Conservation (phyloP, 2,888 invertebrate genomes). For the Sarcophaga variegata region DNA sequence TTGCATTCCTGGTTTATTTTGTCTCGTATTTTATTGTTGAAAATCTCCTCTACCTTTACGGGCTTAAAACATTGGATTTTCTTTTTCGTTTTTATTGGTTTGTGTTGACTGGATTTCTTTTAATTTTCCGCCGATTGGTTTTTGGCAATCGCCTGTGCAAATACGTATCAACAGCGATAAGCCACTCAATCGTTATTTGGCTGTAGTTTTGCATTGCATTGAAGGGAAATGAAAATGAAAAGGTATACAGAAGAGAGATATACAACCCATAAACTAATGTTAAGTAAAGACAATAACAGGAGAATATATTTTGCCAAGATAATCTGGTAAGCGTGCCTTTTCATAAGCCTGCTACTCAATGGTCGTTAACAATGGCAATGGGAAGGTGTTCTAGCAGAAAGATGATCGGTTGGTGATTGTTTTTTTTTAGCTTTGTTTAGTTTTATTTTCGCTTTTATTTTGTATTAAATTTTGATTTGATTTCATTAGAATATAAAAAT, state of each 20-base stretch:
- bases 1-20: constrained; percentile 53
- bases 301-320: constrained; percentile 33
- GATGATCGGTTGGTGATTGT: constrained; percentile 3
- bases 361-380: not conserved
- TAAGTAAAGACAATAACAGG: constrained; percentile 29
- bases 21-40: constrained; percentile 34
- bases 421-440: not conserved
- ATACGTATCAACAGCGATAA: constrained; percentile 79
- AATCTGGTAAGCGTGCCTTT: constrained; percentile 55
- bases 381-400: constrained; percentile 10
- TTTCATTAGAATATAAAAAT: not conserved
- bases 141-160: constrained; percentile 82
- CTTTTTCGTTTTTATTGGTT: constrained; percentile 1
- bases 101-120: constrained; percentile 70
- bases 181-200: constrained; percentile 60
- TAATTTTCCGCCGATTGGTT: constrained; percentile 82
- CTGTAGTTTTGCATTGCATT: constrained; percentile 21
- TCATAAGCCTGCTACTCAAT: constrained; percentile 17
- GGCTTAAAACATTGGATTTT: constrained; percentile 27
- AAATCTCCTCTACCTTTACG: constrained; percentile 58
- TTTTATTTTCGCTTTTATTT: not conserved
- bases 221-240: not conserved
- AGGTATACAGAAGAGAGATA: not conserved
- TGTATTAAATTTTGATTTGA: not conserved
- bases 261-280: constrained; percentile 64